These are phyloP conservation scores for Elmis aenea DNA, from an alignment of 2,888 invertebrate genomes.

Conservation along the genomic window DNA sequence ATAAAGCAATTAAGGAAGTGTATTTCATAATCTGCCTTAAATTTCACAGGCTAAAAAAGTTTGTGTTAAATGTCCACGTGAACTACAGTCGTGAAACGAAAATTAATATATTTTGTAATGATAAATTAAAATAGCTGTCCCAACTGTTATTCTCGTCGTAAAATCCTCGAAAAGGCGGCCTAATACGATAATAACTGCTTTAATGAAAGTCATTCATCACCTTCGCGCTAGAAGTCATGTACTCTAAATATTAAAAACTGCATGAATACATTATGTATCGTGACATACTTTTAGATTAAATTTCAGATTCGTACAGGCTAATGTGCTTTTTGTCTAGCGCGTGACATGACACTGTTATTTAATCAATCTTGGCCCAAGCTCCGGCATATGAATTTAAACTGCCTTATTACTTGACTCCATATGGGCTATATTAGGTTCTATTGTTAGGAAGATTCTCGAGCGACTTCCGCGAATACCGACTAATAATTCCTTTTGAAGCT, in stretches of 20 bases:
- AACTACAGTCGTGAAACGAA: no score
- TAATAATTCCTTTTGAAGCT: constrained; percentile 25
- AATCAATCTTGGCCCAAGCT: constrained; percentile 30
- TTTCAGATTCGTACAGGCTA: constrained; percentile 19
- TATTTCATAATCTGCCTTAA: no score
- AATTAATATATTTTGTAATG: constrained; percentile 16
- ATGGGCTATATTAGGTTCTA: constrained; percentile 34
- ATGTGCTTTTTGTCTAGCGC: constrained; percentile 27
- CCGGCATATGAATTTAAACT: constrained; percentile 37
- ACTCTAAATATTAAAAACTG: constrained; percentile 24
- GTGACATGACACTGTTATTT: constrained; percentile 37
- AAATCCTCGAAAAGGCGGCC: constrained; percentile 12
- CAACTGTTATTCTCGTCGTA: constrained; percentile 15
- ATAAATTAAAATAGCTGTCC: constrained; percentile 18
- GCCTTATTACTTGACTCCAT: constrained; percentile 36
- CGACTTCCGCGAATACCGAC: constrained; percentile 18
- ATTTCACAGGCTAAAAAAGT: no score
- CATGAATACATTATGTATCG: constrained; percentile 25
- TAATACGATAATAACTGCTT: constrained; percentile 26
- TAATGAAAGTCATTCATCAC: constrained; percentile 30
- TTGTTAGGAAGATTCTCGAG: constrained; percentile 25
- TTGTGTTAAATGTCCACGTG: no score
- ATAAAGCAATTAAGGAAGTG: no score
- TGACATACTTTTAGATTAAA: constrained; percentile 25
- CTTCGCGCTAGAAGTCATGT: constrained; percentile 16